These are phyloP conservation scores for Cephalopholis sonnerati DNA, from an alignment of 2,113 vertebrate species.

Conservation along the genomic window DNA sequence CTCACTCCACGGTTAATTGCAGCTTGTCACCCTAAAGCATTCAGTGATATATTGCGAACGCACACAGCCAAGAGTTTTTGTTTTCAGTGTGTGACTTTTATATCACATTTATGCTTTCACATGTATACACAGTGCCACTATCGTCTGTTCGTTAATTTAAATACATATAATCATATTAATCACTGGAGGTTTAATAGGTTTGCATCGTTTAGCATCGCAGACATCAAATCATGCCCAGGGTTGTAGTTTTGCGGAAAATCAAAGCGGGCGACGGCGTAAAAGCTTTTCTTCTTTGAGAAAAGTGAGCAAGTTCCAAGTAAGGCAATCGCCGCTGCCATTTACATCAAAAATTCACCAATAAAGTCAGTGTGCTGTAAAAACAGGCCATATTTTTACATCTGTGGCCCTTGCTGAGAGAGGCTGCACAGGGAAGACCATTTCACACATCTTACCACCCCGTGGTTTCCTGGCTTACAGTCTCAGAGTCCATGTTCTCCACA, in stretches of 20 bases:
- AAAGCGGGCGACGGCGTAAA: constrained; percentile 10
- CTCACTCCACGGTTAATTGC: constrained; percentile 80
- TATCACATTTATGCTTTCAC: constrained; percentile 57
- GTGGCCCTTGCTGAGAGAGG: constrained; percentile 70
- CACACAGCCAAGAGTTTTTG: constrained; percentile 45
- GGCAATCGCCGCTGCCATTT: constrained; percentile 43
- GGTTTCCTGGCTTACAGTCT: constrained; percentile 71
- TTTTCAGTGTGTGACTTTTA: constrained; percentile 65
- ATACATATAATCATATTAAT: constrained; percentile 47
- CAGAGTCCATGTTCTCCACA: constrained; percentile 62
- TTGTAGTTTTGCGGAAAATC: constrained; percentile 33
- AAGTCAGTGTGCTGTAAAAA: constrained; percentile 74
- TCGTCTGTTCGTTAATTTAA: constrained; percentile 47
- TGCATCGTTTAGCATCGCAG: constrained; percentile 38
- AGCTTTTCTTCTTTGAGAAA: constrained; percentile 34
- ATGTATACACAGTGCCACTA: constrained; percentile 54
- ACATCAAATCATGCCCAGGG: constrained; percentile 19
- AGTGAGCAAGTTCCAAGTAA: constrained; percentile 30
- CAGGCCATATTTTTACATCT: constrained; percentile 76
- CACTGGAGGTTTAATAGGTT: constrained; percentile 48
- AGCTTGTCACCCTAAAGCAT: constrained; percentile 84
- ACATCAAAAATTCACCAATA: constrained; percentile 63
- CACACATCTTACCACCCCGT: constrained; percentile 76
- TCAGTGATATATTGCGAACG: constrained; percentile 74
- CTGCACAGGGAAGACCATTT: constrained; percentile 74